Evolutionary conservation across 2,797 vertebrate genomes (phyloP).

Genomic region (Siniperca obscura): DNA sequence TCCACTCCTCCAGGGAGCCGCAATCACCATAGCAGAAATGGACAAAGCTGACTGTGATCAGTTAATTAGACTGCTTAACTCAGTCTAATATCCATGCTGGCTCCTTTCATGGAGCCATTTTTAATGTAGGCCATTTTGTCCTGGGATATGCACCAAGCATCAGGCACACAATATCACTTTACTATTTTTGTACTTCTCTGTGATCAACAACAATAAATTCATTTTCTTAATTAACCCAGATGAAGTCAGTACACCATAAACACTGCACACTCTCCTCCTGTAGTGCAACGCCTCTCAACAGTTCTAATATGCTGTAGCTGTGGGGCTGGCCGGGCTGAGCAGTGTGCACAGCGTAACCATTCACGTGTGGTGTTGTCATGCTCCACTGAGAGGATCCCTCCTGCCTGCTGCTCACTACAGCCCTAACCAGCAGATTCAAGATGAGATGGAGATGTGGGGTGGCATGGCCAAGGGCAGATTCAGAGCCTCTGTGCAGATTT

Average conservation of each 20-base stretch:
- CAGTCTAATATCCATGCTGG: too few relatives aligned
- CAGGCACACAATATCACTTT: neutral
- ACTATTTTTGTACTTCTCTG: neutral
- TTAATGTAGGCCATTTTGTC: too few relatives aligned
- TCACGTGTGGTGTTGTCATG: slow-evolving; percentile 57
- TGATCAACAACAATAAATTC: neutral
- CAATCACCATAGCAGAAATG: too few relatives aligned
- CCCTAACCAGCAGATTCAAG: slow-evolving; percentile 48
- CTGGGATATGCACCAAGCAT: too few relatives aligned
- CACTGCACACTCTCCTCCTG: neutral
- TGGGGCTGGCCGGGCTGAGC: slow-evolving; percentile 11
- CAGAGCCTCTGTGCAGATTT: slow-evolving; percentile 67
- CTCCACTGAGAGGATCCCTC: slow-evolving; percentile 51
- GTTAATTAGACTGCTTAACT: too few relatives aligned
- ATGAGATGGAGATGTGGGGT: slow-evolving; percentile 78
- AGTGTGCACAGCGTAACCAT: slow-evolving; percentile 11
- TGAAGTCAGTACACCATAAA: neutral
- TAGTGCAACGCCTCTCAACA: neutral
- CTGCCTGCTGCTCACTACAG: slow-evolving; percentile 40
- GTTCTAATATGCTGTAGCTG: slow-evolving; percentile 15
- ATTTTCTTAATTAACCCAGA: neutral
- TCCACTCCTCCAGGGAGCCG: too few relatives aligned
- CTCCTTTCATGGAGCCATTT: too few relatives aligned
- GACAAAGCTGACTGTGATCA: too few relatives aligned
- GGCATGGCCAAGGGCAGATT: slow-evolving; percentile 76